Evolutionary conservation across 2,797 vertebrate genomes (phyloP).

Genomic region (Paratrypauchen microcephalus): DNA sequence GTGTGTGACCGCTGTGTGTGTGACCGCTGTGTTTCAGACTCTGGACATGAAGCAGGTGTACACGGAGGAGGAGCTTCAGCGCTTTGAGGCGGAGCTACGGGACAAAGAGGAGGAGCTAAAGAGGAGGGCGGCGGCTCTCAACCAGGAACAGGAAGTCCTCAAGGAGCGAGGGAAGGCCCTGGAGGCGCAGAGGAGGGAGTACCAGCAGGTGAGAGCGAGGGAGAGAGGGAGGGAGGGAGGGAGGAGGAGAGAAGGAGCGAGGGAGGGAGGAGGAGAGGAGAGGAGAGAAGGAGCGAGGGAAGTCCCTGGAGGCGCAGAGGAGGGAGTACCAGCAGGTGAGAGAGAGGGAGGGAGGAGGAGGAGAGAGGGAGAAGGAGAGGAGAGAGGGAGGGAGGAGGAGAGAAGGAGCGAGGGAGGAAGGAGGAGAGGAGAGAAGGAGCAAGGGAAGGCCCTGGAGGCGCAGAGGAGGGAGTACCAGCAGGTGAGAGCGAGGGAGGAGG

Average conservation of each 20-base stretch:
- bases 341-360: background rate
- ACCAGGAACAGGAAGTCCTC: slow-evolving; percentile 80
- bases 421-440: background rate
- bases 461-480: slow-evolving; percentile 90
- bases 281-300: slow-evolving; percentile 66
- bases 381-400: slow-evolving; percentile 61
- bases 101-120: slow-evolving; percentile 85
- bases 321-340: slow-evolving; percentile 89
- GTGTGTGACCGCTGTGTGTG: too few relatives aligned
- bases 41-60: slow-evolving; percentile 83
- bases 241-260: background rate
- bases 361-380: background rate
- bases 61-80: slow-evolving; percentile 85
- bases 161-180: slow-evolving; percentile 81
- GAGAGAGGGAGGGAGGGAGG: background rate
- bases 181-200: slow-evolving; percentile 87
- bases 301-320: slow-evolving; percentile 44
- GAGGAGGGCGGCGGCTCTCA: slow-evolving; percentile 76
- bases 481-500: slow-evolving; percentile 66
- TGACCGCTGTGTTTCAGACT: slow-evolving; percentile 74
- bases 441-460: slow-evolving; percentile 81
- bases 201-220: slow-evolving; percentile 85
- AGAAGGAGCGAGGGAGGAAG: slow-evolving; percentile 63
- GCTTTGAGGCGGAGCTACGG: slow-evolving; percentile 82
- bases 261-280: background rate